These are phyloP conservation scores for Pipa parva DNA, from an alignment of 2,113 vertebrate genomes.

Conservation along the genomic window DNA sequence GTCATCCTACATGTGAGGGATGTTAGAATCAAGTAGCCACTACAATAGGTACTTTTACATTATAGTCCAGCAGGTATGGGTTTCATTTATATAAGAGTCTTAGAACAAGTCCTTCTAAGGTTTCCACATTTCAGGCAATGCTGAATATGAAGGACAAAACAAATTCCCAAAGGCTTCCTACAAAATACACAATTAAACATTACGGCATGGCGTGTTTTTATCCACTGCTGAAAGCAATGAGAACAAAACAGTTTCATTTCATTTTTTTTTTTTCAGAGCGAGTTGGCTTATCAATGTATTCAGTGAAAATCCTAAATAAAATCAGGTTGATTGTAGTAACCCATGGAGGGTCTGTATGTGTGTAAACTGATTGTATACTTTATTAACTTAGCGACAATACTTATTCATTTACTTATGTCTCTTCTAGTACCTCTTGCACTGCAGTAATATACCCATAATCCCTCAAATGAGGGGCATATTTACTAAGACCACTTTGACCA, in stretches of 20 bases:
- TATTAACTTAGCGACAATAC: not conserved
- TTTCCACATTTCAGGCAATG: conserved; percentile 28
- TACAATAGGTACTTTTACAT: conserved; percentile 32
- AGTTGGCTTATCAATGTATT: conserved; percentile 10
- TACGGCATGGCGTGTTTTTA: conserved; percentile 16
- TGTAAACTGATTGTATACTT: conserved; percentile 1
- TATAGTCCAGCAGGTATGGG: conserved; percentile 28
- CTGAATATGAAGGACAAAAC: conserved; percentile 30
- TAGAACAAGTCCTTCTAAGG: conserved; percentile 19
- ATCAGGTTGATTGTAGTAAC: conserved; percentile 20
- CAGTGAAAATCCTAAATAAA: not conserved
- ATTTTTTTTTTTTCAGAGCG: not conserved
- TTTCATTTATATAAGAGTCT: conserved; percentile 18
- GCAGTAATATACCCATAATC: too few relatives aligned
- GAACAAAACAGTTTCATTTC: conserved; percentile 25
- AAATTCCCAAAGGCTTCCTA: conserved; percentile 29
- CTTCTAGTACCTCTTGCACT: too few relatives aligned
- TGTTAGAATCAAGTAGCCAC: conserved; percentile 17
- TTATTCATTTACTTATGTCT: not conserved
- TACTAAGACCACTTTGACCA: too few relatives aligned
- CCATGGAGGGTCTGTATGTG: not conserved
- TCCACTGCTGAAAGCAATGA: conserved; percentile 2
- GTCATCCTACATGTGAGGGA: conserved; percentile 27
- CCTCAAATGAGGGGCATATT: too few relatives aligned
- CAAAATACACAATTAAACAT: conserved; percentile 28